These are phyloP conservation scores for Napeogenes sylphis DNA, from an alignment of 2,888 invertebrate genomes.

Conservation along the genomic window DNA sequence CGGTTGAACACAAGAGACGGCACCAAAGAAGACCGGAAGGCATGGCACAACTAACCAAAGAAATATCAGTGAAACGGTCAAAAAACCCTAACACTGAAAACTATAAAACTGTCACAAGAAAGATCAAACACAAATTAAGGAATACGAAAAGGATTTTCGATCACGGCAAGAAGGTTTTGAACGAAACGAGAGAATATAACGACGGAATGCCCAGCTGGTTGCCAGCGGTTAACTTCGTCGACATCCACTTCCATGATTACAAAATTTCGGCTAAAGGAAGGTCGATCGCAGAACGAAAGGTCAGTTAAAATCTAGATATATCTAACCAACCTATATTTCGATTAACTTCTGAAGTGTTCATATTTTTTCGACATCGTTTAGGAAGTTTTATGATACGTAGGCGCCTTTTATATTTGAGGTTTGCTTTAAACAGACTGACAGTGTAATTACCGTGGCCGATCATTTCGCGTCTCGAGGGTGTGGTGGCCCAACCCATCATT, in stretches of 20 bases:
- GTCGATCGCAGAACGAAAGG: constrained; percentile 58
- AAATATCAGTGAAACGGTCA: constrained; percentile 42
- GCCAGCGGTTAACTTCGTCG: constrained; percentile 66
- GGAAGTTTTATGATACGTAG: constrained; percentile 27
- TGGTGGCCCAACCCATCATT: constrained; percentile 64
- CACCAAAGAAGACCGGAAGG: constrained; percentile 55
- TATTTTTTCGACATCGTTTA: constrained; percentile 14
- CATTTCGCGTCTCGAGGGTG: constrained; percentile 58
- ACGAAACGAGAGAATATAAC: constrained; percentile 56
- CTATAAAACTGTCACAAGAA: constrained; percentile 55
- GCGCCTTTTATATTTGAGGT: constrained; percentile 43
- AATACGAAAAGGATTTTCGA: constrained; percentile 59
- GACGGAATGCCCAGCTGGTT: constrained; percentile 66
- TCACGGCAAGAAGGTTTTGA: constrained; percentile 51
- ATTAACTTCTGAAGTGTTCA: neutral
- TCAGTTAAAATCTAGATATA: constrained; percentile 40
- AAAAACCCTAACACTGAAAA: constrained; percentile 47
- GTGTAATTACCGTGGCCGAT: constrained; percentile 66
- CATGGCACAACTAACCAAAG: constrained; percentile 51
- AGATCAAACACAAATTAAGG: constrained; percentile 59
- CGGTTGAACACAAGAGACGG: constrained; percentile 54
- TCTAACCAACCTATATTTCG: neutral
- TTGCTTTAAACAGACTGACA: constrained; percentile 59
- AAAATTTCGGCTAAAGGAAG: constrained; percentile 44
- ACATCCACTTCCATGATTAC: constrained; percentile 61